A percentile compares a stretch with the other conserved stretches of the same genome.
These are phyloP conservation scores for Enteromius paludinosus DNA, from an alignment of 2,797 vertebrate genomes.

Conservation along the genomic window DNA sequence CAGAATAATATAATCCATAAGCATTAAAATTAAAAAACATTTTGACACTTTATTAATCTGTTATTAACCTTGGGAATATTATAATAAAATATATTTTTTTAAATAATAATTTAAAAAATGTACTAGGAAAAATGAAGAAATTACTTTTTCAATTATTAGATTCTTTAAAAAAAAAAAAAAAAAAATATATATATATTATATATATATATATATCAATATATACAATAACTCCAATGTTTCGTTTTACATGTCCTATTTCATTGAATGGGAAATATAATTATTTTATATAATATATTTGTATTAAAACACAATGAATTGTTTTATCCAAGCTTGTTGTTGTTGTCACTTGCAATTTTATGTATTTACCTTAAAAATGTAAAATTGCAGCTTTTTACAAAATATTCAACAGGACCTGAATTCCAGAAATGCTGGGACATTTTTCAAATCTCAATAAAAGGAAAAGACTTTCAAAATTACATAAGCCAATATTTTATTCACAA, in stretches of 20 bases:
- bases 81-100: neutral
- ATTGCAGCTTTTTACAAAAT: too few species aligned
- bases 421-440: too few species aligned
- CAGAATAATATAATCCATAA: neutral
- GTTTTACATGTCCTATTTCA: neutral
- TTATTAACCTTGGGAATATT: neutral
- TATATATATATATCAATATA: neutral
- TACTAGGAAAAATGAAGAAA: neutral
- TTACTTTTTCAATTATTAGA: neutral
- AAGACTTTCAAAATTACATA: too few species aligned
- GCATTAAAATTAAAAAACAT: neutral
- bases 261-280: neutral
- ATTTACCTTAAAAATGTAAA: neutral
- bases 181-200: neutral
- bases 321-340: neutral
- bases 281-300: neutral
- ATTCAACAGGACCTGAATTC: neutral
- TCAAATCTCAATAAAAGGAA: too few species aligned
- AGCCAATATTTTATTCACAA: too few species aligned
- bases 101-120: neutral
- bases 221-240: too few species aligned
- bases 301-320: neutral
- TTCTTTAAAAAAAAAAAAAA: too few species aligned
- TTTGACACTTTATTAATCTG: neutral
- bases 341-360: neutral